Evolutionary conservation across 2,113 vertebrate species (phyloP), one percentile per base, ranked within the genome.

Genomic region (Delphinapterus leucas): DNA sequence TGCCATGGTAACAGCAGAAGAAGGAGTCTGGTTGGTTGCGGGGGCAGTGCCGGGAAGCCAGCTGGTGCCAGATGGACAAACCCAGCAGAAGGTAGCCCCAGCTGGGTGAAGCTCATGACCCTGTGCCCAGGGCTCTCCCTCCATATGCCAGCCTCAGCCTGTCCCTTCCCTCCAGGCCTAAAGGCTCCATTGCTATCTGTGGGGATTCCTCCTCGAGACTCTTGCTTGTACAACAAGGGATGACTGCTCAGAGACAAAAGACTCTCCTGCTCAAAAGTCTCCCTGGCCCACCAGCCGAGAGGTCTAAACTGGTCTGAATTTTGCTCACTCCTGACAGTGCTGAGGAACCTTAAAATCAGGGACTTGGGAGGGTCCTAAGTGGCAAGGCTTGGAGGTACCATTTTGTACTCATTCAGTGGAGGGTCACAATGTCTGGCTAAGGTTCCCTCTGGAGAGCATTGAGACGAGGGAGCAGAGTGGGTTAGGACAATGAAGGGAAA

Each of bases 61-160:
- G 98, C 97, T 97, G 97, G 97, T 97, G 95, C 97, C 96, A 96
- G 98, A 95, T 98, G 97, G 97, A 97, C 95, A 83, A 73, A 65
- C 63, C 95, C 94, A 58, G 91, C 96, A 97, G 98, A 98, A 95
- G 95, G 96, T 71, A 96, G 89, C 93, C 96, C 81, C 68, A 77
- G 93, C 93, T 25, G 63, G 92, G 94, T 36, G 85, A 97, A 60
- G 82, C 96, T 88, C 88, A 36, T 94, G 95, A 86, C 89, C 38
- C 84, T 18, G 55, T 93, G 93, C 96, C 95, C 95, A 93, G 95
- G 95, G 65, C 83, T 94, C 93, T 96, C 95, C 94, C 67, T 94
- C 97, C 98, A 97, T 97, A 97, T 98, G 96, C 96, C 97, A 96
- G 91, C 82, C 82, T 80, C 79, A 47, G 82, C 95, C 97, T 76